Percentiles rank a stretch among this genome's conserved stretches.
phyloP scores from a whole-genome alignment of 2,113 vertebrate genomes.

The Zosterops lateralis region DNA sequence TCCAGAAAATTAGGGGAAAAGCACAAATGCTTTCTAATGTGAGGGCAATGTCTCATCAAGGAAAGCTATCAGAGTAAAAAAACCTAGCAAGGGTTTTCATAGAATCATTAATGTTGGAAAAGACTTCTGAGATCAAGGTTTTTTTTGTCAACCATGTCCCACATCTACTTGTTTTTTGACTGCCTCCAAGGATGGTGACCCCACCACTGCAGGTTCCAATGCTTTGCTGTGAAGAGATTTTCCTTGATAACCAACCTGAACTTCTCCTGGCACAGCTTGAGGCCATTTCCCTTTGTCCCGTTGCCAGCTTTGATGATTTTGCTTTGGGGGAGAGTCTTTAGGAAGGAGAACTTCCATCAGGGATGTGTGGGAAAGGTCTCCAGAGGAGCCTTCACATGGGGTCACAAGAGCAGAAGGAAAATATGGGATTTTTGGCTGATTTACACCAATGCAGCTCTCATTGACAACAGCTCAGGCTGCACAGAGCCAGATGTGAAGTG shows the following conservation, averaged over 20 bases:
- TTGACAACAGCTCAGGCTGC: background rate
- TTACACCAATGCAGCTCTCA: background rate
- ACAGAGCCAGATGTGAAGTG: background rate
- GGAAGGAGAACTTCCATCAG: background rate
- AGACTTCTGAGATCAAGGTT: background rate
- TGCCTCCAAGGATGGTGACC: background rate
- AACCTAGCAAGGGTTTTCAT: fast-evolving
- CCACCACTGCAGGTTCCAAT: background rate
- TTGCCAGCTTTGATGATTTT: background rate
- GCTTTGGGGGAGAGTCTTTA: background rate
- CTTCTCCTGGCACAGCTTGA: background rate
- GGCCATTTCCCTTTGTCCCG: no score
- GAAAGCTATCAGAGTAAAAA: background rate
- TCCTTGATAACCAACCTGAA: background rate
- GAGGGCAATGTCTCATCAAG: background rate
- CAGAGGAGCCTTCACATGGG: background rate
- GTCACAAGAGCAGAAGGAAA: background rate
- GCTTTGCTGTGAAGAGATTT: background rate
- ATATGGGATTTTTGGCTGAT: background rate
- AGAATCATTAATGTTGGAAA: background rate
- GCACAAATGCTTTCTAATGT: background rate
- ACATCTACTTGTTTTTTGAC: background rate
- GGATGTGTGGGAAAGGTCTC: background rate
- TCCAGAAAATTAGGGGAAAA: background rate
- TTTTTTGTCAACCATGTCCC: background rate